These are phyloP conservation scores for Bellardia pandia DNA, from an alignment of 2,888 invertebrate species.

Conservation along the genomic window DNA sequence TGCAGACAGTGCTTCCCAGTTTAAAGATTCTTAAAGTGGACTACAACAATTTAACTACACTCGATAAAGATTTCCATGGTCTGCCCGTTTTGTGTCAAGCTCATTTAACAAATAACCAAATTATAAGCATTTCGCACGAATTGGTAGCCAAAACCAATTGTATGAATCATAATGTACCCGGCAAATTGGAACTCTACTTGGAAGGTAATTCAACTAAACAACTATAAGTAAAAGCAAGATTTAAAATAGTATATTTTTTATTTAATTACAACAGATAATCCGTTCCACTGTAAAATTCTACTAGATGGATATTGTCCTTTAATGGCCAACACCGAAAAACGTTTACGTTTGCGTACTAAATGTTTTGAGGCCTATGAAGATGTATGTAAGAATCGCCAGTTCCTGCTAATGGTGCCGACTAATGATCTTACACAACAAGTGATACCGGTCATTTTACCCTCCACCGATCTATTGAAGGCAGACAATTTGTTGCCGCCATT, in stretches of 20 bases:
- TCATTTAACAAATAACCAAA: conserved; percentile 91
- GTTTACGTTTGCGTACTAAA: conserved; percentile 88
- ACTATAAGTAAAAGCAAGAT: neutral
- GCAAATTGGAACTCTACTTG: conserved; percentile 88
- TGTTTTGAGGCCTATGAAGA: conserved; percentile 84
- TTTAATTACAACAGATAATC: conserved; percentile 87
- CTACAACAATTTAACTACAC: conserved; percentile 89
- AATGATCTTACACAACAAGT: conserved; percentile 79
- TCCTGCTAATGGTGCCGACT: conserved; percentile 78
- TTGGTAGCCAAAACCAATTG: conserved; percentile 92
- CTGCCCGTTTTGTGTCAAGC: conserved; percentile 92
- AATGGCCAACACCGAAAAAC: conserved; percentile 89
- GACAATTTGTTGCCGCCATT: conserved; percentile 80
- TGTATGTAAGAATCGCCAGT: conserved; percentile 78
- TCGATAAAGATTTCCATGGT: conserved; percentile 93
- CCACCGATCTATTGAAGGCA: conserved; percentile 76
- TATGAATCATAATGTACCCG: conserved; percentile 90
- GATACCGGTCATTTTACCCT: conserved; percentile 81
- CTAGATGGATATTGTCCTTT: conserved; percentile 89
- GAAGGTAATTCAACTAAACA: conserved; percentile 86
- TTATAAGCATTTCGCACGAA: conserved; percentile 89
- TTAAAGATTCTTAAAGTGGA: conserved; percentile 91
- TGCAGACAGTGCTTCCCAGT: conserved; percentile 90
- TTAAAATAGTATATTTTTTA: conserved; percentile 10
- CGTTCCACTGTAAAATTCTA: conserved; percentile 90